Conservation (phyloP, 2,113 vertebrate genomes). For the Albula goreensis region DNA sequence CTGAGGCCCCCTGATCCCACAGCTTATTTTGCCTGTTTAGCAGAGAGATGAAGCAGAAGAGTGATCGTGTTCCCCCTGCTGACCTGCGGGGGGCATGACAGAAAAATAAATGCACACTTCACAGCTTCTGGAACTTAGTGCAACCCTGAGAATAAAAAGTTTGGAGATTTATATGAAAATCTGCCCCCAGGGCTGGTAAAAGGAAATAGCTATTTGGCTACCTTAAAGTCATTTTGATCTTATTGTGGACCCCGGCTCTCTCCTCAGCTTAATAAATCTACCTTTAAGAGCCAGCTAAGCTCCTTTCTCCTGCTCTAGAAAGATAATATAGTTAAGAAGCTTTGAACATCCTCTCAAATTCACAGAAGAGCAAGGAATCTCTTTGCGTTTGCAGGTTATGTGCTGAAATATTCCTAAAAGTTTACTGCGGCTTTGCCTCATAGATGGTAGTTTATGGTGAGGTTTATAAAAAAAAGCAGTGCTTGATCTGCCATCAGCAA, state of each 20-base stretch:
- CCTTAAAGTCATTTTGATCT: constrained; percentile 42
- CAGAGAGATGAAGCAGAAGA: constrained; percentile 39
- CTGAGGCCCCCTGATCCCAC: constrained; percentile 58
- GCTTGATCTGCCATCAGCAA: constrained; percentile 60
- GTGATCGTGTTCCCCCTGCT: constrained; percentile 49
- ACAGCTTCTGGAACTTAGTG: constrained; percentile 22
- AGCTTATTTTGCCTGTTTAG: constrained; percentile 67
- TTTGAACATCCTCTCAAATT: constrained; percentile 14
- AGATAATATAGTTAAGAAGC: constrained; percentile 8
- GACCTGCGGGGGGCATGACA: constrained; percentile 34
- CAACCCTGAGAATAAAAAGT: constrained; percentile 31
- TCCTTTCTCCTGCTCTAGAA: constrained; percentile 24
- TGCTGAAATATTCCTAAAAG: constrained; percentile 60
- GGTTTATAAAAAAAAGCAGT: constrained; percentile 42
- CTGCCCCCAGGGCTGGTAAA: constrained; percentile 37
- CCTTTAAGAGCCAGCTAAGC: constrained; percentile 27
- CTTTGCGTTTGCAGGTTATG: constrained; percentile 55
- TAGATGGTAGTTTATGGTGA: constrained; percentile 63
- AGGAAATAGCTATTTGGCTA: constrained; percentile 37
- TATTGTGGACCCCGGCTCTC: constrained; percentile 17
- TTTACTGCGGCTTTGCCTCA: constrained; percentile 70
- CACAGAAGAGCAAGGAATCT: constrained; percentile 51
- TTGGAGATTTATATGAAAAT: constrained; percentile 46
- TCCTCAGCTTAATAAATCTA: constrained; percentile 28
- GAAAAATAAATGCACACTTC: constrained; percentile 44